Conservation (phyloP, 2,113 vertebrate species). For the Anhinga anhinga region DNA sequence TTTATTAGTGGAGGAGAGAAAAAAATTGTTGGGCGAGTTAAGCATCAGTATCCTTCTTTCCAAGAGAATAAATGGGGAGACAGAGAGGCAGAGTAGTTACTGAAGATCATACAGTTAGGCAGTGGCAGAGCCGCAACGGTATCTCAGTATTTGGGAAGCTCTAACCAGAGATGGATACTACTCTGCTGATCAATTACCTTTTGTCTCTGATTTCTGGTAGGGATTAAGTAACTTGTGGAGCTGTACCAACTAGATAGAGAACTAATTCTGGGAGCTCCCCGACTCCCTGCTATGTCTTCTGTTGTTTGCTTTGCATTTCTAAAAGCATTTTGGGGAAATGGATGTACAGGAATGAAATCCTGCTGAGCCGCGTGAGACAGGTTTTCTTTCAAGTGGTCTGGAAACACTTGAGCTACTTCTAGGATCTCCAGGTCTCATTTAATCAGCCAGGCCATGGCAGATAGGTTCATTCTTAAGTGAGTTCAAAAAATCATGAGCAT, state of each 20-base stretch:
- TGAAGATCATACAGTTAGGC: background rate
- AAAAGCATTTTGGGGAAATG: background rate
- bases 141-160: background rate
- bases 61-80: background rate
- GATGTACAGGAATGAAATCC: background rate
- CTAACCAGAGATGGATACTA: background rate
- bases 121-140: background rate
- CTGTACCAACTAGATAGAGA: background rate
- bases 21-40: background rate
- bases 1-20: background rate
- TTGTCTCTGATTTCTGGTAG: background rate
- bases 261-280: background rate
- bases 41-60: background rate
- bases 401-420: background rate
- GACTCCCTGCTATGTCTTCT: background rate
- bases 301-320: background rate
- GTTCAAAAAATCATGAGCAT: background rate
- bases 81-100: background rate
- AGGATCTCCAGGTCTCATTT: background rate
- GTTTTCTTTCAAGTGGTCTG: background rate
- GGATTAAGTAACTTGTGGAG: background rate
- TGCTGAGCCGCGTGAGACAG: background rate
- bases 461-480: background rate
- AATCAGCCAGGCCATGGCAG: background rate
- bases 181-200: background rate